Evolutionary conservation across 2,797 vertebrate genomes (phyloP).

Genomic region (Oreonectes daqikongensis): DNA sequence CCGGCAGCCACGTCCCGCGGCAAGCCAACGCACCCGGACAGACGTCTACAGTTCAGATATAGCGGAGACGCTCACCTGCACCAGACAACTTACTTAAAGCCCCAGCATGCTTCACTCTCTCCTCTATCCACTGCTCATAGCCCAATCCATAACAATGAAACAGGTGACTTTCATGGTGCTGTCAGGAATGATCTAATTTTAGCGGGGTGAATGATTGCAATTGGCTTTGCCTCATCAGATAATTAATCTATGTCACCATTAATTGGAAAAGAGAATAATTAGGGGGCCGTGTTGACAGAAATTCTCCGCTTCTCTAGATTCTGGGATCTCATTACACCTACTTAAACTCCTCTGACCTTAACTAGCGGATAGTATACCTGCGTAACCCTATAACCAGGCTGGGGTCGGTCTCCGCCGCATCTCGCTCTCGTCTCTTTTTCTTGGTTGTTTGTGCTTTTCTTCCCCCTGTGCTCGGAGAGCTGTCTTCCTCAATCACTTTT

Average conservation of each 20-base stretch:
- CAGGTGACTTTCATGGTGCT: conserved; percentile 99
- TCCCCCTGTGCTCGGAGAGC: conserved; percentile 74
- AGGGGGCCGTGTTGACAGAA: conserved; percentile 99
- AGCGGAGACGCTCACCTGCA: conserved; percentile 98
- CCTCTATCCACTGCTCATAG: conserved; percentile 87
- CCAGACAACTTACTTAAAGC: conserved; percentile 97
- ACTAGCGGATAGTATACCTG: conserved; percentile 85
- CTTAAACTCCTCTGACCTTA: conserved; percentile 86
- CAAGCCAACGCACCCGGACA: conserved; percentile 81
- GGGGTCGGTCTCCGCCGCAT: conserved; percentile 54
- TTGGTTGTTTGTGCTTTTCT: conserved; percentile 74
- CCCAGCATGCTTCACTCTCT: conserved; percentile 55
- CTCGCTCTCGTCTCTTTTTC: conserved; percentile 74
- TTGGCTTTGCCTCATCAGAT: conserved; percentile 99
- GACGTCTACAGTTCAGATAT: conserved; percentile 89
- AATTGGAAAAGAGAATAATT: conserved; percentile 99
- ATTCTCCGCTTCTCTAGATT: conserved; percentile 98
- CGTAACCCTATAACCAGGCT: conserved; percentile 83
- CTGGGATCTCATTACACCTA: conserved; percentile 95
- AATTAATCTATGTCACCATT: conserved; percentile 99
- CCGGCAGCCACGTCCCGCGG: conserved; percentile 68
- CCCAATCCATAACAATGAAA: conserved; percentile 99
- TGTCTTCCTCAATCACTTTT: conserved; percentile 99
- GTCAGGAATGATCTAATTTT: conserved; percentile 99
- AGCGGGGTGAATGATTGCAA: conserved; percentile 99